Evolutionary conservation across 2,888 invertebrate species (phyloP).

Genomic region (Drosophila nigricruria): DNA sequence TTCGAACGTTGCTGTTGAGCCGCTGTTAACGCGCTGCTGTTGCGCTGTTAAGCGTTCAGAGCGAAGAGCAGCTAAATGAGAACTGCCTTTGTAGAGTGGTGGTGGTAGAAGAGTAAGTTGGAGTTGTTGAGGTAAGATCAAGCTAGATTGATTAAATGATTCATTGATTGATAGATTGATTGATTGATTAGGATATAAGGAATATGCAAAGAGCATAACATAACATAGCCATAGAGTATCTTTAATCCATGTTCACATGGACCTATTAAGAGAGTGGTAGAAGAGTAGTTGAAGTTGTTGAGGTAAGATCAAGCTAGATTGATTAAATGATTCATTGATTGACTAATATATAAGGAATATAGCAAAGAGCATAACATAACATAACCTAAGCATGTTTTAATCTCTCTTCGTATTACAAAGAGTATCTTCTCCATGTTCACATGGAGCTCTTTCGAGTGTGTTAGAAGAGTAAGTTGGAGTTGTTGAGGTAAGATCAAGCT

Average conservation of each 20-base stretch:
- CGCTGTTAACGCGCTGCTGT: slow-evolving; percentile 34
- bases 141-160: not conserved
- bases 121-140: not conserved
- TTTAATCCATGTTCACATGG: no score
- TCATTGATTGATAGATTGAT: no score
- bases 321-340: no score
- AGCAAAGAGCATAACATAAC: no score
- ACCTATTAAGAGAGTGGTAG: not conserved
- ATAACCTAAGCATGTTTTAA: no score
- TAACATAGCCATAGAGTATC: no score
- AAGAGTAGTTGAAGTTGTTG: not conserved
- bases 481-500: not conserved
- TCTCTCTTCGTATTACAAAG: not conserved
- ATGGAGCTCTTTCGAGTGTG: no score
- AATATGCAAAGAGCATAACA: not conserved
- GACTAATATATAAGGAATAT: not conserved
- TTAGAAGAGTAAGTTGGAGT: no score
- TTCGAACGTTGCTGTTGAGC: slow-evolving; percentile 25
- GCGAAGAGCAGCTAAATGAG: slow-evolving; percentile 1
- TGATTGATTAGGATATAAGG: not conserved
- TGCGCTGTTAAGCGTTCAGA: slow-evolving; percentile 27
- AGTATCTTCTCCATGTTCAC: not conserved
- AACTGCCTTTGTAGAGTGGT: no score
- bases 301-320: no score
- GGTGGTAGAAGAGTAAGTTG: no score